Evolutionary conservation across 1,140 invertebrate species (phyloP).

Genomic region (Polypedilum vanderplanki): DNA sequence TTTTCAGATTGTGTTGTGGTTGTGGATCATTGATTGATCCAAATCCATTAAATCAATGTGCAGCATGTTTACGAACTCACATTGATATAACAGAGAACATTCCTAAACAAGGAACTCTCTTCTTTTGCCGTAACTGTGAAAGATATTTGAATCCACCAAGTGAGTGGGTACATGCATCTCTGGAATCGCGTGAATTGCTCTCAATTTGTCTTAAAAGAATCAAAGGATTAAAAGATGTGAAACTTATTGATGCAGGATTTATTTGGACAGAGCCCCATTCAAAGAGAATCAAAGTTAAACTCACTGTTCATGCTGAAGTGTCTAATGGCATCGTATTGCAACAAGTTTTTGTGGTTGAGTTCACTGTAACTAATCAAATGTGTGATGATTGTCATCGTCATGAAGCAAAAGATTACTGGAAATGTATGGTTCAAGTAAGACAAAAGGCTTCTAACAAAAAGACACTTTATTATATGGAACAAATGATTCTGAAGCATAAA

Average conservation of each 20-base stretch:
- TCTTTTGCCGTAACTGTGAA: slow-evolving; percentile 89
- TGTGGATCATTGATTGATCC: slow-evolving; percentile 78
- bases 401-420: slow-evolving; percentile 98
- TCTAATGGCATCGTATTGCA: slow-evolving; percentile 73
- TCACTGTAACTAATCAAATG: slow-evolving; percentile 84
- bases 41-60: slow-evolving; percentile 97
- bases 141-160: slow-evolving; percentile 89
- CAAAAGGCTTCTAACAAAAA: slow-evolving; percentile 92
- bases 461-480: slow-evolving; percentile 97
- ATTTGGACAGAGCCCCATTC: slow-evolving; percentile 99
- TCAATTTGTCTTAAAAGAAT: slow-evolving; percentile 89
- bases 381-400: slow-evolving; percentile 94
- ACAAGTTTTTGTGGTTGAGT: slow-evolving; percentile 94
- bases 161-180: slow-evolving; percentile 79
- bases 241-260: slow-evolving; percentile 91
- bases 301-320: slow-evolving; percentile 95
- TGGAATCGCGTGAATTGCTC: slow-evolving; percentile 91
- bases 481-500: slow-evolving; percentile 92
- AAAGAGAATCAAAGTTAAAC: slow-evolving; percentile 92
- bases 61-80: slow-evolving; percentile 79
- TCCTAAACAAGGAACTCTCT: slow-evolving; percentile 84
- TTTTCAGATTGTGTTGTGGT: slow-evolving; percentile 66
- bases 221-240: slow-evolving; percentile 84
- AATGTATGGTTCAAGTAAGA: slow-evolving; percentile 77
- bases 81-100: slow-evolving; percentile 96